Conservation (phyloP, 2,797 vertebrate genomes). For the Melanotaenia nigrans region DNA sequence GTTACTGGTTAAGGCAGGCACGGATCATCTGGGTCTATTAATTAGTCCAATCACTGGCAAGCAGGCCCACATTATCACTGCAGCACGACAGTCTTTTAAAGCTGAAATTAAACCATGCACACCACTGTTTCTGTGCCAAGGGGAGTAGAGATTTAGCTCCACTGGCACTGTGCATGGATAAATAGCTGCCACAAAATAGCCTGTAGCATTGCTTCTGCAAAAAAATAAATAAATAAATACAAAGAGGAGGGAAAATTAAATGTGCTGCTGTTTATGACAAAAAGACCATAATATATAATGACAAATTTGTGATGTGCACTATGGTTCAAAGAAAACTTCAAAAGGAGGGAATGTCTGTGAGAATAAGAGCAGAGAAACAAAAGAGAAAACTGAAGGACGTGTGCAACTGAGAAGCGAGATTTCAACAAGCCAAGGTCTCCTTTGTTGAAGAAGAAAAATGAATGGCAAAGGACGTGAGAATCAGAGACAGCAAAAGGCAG, state of each 20-base stretch:
- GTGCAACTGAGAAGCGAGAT: slow-evolving; percentile 40
- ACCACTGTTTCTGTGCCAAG: slow-evolving; percentile 72
- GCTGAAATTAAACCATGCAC: slow-evolving; percentile 80
- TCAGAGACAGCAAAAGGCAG: slow-evolving; percentile 45
- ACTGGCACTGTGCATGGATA: slow-evolving; percentile 73
- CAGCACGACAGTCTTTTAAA: slow-evolving; percentile 74
- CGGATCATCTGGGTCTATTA: slow-evolving; percentile 77
- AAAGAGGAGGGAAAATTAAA: slow-evolving; percentile 63
- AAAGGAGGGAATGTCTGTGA: slow-evolving; percentile 46
- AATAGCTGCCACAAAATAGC: slow-evolving; percentile 77
- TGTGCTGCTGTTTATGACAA: slow-evolving; percentile 64
- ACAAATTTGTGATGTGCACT: slow-evolving; percentile 64
- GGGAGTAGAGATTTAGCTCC: slow-evolving; percentile 76
- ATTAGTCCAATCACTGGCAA: slow-evolving; percentile 81
- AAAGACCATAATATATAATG: slow-evolving; percentile 62
- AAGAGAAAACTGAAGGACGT: slow-evolving; percentile 16
- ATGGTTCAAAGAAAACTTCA: slow-evolving; percentile 66
- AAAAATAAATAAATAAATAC: slow-evolving; percentile 1
- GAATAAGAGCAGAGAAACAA: slow-evolving; percentile 38
- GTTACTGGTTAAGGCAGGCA: slow-evolving; percentile 58
- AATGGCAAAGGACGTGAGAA: slow-evolving; percentile 48
- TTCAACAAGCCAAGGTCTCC: slow-evolving; percentile 37
- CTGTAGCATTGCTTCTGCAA: slow-evolving; percentile 54
- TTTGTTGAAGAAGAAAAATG: slow-evolving; percentile 61
- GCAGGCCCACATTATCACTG: slow-evolving; percentile 73